Percentiles rank a stretch among this genome's conserved stretches.
Conservation (phyloP, 2,797 vertebrate genomes). For the Sebastes hubbsi region DNA sequence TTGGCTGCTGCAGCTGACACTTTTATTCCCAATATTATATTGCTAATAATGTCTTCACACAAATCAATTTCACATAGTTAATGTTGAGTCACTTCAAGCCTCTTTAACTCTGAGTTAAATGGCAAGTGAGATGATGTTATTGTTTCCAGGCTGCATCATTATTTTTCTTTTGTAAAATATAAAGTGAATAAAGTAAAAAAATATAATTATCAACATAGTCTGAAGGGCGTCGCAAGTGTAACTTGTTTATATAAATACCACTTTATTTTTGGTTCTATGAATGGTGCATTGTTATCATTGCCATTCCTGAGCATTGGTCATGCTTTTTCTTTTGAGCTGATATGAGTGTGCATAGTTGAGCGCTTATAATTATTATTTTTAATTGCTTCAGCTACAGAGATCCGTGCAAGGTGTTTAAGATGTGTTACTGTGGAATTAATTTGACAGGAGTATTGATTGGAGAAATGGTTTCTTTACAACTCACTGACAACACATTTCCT, state of each 20-base stretch:
- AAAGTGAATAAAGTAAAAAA: too few species aligned
- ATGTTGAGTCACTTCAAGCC: neutral
- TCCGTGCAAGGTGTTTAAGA: neutral
- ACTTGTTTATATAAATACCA: neutral
- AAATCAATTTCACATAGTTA: neutral
- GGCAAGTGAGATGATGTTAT: neutral
- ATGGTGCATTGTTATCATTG: neutral
- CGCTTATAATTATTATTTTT: neutral
- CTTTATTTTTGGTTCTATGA: neutral
- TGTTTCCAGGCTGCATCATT: too few species aligned
- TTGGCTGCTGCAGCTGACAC: neutral
- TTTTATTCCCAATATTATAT: neutral
- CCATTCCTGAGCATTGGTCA: neutral
- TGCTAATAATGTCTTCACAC: neutral
- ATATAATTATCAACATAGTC: neutral
- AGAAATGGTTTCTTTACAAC: neutral
- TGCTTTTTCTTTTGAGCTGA: neutral
- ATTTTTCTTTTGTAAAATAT: too few species aligned
- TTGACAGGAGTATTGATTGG: neutral
- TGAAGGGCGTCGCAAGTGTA: neutral
- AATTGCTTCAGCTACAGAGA: neutral
- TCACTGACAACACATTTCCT: neutral
- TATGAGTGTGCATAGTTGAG: neutral
- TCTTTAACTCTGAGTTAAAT: neutral
- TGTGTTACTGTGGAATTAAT: neutral